Base-by-base conservation (phyloP, 2,888 invertebrate species). In the Heteromyza rotundicornis region DNA sequence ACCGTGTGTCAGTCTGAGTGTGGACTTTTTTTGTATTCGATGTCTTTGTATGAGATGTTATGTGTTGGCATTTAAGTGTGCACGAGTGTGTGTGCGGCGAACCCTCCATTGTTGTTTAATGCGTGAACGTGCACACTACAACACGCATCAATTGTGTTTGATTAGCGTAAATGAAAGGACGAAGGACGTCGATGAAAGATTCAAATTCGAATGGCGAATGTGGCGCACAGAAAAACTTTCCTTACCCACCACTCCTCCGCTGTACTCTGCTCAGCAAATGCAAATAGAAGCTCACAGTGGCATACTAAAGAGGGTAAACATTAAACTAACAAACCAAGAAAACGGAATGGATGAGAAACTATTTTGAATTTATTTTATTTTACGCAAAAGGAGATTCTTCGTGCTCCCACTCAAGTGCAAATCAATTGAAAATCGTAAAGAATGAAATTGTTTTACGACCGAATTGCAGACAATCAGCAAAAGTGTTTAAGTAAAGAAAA, bases 91-190 rank as follows among this genome's bases (percentile, higher is more conserved):
- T n/a, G n/a, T n/a, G 40, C n/a, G 40, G 7, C 3, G 40, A 3
- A 40, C 10, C n/a, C n/a, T 40, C n/a, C 40, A 40, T 47, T 47
- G 47, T 47, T 47, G 47, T 47, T 47, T 47, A 47, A 47, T 57
- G 57, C 23, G 58, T 47, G 49, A 52, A 57, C 57, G 62, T 62
- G 62, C 53, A 14, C 44, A 68, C 67, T 68, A 68, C 68, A 68
- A 65, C 67, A 65, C 59, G 69, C 69, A 70, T 62, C 68, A 68
- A 69, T 69, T 68, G 65, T 63, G 68, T 68, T 68, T 68, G 69
- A 68, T 68, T 68, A 68, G 68, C 67, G 67, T 62, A 69, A 68
- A 69, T 68, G 67, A 69, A 67, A 62, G 60, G 67, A 47, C 47
- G 8, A 20, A 47, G 8, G 47, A 20, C 47, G 5, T n/a, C 40